phyloP scores from a whole-genome alignment of 53 echinoderm and acorn worm genomes.

The Echinarachnius parma region DNA sequence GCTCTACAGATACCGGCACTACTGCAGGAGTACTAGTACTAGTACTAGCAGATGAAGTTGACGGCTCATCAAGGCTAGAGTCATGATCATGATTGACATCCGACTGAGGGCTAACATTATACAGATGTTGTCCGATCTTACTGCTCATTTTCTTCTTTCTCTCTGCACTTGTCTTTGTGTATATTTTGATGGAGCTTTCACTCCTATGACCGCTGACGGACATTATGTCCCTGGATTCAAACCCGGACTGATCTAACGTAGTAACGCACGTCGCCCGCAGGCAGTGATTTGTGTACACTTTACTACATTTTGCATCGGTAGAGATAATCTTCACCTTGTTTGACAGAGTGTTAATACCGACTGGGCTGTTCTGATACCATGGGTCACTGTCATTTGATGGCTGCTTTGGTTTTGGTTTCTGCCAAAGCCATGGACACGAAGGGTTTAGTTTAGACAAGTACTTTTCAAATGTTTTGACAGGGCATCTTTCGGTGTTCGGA shows the following conservation, averaged over 20 bases:
- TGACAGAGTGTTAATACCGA: constrained; percentile 45
- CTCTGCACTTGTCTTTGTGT: constrained; percentile 23
- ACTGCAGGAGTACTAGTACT: neutral
- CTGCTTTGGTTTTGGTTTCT: constrained; percentile 20
- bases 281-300: constrained; percentile 50
- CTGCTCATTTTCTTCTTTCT: constrained; percentile 32
- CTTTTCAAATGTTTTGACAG: constrained; percentile 40
- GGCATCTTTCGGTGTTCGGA: constrained; percentile 40
- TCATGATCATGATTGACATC: constrained; percentile 9
- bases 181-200: constrained; percentile 23
- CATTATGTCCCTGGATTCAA: constrained; percentile 16
- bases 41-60: too few relatives aligned
- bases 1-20: constrained; percentile 10
- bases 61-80: constrained; percentile 14
- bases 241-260: constrained; percentile 7
- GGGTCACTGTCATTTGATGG: constrained; percentile 7
- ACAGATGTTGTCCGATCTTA: constrained; percentile 7
- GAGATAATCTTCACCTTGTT: constrained; percentile 55
- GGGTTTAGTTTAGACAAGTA: constrained; percentile 49
- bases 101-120: neutral
- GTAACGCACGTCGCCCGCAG: constrained; percentile 16
- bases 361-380: constrained; percentile 45
- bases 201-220: constrained; percentile 25
- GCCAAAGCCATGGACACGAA: too few relatives aligned
- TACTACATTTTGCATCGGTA: constrained; percentile 29